A percentile compares a stretch with the other conserved stretches of the same genome.
These are phyloP conservation scores for Ferdinandea cuprea DNA, from an alignment of 2,888 invertebrate species.

Conservation along the genomic window DNA sequence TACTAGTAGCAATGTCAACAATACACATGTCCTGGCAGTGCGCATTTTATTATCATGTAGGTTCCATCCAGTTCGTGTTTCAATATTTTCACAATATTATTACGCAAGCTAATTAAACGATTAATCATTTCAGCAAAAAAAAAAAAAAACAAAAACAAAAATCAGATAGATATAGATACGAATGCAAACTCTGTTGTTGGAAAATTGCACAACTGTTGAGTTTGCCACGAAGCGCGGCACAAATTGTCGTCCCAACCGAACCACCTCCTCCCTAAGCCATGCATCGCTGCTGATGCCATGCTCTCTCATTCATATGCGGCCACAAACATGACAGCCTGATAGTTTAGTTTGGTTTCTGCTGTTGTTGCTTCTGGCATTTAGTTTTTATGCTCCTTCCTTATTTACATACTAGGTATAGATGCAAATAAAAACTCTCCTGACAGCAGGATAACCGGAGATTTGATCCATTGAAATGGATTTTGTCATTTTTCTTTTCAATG, in stretches of 20 bases:
- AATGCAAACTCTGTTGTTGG: background rate
- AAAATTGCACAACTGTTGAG: slow-evolving; percentile 60
- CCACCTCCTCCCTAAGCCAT: slow-evolving; percentile 10
- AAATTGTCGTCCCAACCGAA: background rate
- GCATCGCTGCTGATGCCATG: slow-evolving; percentile 22
- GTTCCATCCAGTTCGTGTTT: slow-evolving; percentile 35
- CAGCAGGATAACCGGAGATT: slow-evolving; percentile 45
- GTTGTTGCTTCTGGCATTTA: slow-evolving; percentile 12
- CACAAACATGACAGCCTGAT: slow-evolving; percentile 62
- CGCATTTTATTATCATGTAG: slow-evolving; percentile 7
- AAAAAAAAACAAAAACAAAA: slow-evolving; percentile 22
- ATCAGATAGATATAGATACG: background rate
- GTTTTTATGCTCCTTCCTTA: too few species aligned
- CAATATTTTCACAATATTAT: slow-evolving; percentile 65
- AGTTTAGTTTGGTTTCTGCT: slow-evolving; percentile 22
- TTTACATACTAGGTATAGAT: background rate
- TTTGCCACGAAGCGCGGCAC: background rate
- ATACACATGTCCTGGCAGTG: background rate
- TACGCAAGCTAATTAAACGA: slow-evolving; percentile 64
- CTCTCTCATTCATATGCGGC: slow-evolving; percentile 37
- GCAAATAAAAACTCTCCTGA: slow-evolving; percentile 33
- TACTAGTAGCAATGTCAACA: slow-evolving; percentile 12
- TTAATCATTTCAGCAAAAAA: slow-evolving; percentile 59
- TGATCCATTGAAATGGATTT: slow-evolving; percentile 48
- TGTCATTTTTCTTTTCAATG: slow-evolving; percentile 2